These are phyloP conservation scores for Megaptera novaeangliae DNA, from an alignment of 2,113 vertebrate species.

Conservation along the genomic window DNA sequence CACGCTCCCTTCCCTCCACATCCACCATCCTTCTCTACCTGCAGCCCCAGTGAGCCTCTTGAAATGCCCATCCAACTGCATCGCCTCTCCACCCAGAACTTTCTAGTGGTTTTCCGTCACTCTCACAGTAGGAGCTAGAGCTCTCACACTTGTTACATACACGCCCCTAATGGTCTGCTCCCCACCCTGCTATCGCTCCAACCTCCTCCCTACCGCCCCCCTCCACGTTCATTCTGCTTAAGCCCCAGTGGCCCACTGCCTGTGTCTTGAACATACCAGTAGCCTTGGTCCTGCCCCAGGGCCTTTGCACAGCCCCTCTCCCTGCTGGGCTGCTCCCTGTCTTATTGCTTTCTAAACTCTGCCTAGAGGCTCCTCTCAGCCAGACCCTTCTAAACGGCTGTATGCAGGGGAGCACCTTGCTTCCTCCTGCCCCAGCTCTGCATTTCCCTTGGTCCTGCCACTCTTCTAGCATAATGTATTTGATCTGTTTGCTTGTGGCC, in stretches of 20 bases:
- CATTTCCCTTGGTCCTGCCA: not conserved
- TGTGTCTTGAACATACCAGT: not conserved
- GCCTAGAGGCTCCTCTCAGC: too few relatives aligned
- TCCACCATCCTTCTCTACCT: too few relatives aligned
- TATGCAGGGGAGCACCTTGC: accelerated
- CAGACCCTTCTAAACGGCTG: not conserved
- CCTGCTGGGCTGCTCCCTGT: too few relatives aligned
- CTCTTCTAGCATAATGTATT: not conserved
- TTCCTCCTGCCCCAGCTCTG: not conserved
- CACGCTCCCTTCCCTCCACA: not conserved
- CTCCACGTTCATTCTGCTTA: not conserved
- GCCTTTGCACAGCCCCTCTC: not conserved
- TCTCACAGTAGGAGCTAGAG: not conserved
- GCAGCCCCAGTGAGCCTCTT: too few relatives aligned
- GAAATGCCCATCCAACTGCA: not conserved
- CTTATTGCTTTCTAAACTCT: not conserved
- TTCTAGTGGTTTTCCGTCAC: not conserved
- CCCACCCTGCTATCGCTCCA: not conserved
- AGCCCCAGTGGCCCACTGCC: too few relatives aligned
- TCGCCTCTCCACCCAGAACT: not conserved
- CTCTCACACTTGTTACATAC: too few relatives aligned
- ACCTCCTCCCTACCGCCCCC: not conserved
- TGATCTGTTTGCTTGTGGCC: not conserved
- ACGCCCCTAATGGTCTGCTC: accelerated
- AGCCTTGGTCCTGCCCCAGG: not conserved